A percentile compares a stretch with the other conserved stretches of the same genome.
Conservation (phyloP, 2,888 invertebrate species). For the Lasioglossum vierecki region DNA sequence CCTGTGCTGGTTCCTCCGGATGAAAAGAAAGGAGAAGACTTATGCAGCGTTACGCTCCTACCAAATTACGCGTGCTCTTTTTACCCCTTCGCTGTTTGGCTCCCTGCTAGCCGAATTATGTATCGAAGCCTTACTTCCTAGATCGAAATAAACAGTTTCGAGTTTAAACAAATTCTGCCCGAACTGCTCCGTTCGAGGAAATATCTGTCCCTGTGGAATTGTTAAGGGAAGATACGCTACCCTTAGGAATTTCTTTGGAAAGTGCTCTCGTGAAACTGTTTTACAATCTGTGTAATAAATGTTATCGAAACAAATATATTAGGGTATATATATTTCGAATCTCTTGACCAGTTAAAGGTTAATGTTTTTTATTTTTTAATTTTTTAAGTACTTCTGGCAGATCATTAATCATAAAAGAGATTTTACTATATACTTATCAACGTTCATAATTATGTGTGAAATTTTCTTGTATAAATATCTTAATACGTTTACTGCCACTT, state of each 20-base stretch:
- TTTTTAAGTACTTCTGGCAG: no score
- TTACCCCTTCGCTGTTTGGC: slow-evolving; percentile 36
- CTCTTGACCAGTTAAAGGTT: no score
- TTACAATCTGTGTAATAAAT: background rate
- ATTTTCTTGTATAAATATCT: background rate
- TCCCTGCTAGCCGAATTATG: slow-evolving; percentile 17
- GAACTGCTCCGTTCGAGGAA: background rate
- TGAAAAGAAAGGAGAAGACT: slow-evolving; percentile 53
- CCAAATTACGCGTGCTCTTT: slow-evolving; percentile 60
- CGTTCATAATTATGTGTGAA: background rate
- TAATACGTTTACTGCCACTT: no score
- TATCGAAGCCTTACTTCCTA: background rate
- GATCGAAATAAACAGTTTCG: background rate
- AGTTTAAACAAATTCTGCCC: background rate
- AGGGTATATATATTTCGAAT: no score
- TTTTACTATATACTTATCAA: background rate
- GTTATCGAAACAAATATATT: background rate
- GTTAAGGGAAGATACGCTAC: background rate
- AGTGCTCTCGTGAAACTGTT: background rate
- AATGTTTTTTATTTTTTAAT: no score
- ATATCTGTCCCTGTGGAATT: background rate
- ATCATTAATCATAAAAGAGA: background rate
- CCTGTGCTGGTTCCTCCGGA: slow-evolving; percentile 49
- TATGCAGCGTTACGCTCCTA: slow-evolving; percentile 43
- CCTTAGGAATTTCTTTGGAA: background rate